These are phyloP conservation scores for Oreocharis arfaki DNA, from an alignment of 2,113 vertebrate genomes.

Conservation along the genomic window DNA sequence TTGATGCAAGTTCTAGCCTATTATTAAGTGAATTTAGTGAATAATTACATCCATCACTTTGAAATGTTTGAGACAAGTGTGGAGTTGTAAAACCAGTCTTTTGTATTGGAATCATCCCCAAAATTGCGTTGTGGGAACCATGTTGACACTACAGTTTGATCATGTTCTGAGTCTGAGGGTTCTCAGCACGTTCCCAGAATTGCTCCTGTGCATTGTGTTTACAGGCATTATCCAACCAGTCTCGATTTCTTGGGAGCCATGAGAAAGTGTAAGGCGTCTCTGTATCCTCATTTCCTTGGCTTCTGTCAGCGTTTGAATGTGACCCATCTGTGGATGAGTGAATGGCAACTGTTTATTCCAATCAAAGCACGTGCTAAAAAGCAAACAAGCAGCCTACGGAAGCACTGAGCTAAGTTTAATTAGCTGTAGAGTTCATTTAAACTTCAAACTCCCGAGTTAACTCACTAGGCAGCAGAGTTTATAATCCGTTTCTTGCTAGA, in stretches of 20 bases:
- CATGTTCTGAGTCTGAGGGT: neutral
- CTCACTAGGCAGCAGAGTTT: neutral
- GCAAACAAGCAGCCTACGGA: neutral
- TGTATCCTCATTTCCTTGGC: neutral
- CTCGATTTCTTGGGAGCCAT: neutral
- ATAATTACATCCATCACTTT: slow-evolving; percentile 23
- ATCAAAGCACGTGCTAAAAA: neutral
- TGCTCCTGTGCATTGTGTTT: neutral
- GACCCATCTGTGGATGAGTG: slow-evolving; percentile 21
- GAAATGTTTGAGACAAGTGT: slow-evolving; percentile 4
- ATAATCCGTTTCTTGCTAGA: neutral
- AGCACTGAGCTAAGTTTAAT: slow-evolving; percentile 15
- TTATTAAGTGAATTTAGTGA: neutral
- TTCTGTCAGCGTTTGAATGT: neutral
- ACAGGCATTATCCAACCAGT: neutral
- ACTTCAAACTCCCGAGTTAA: slow-evolving; percentile 21
- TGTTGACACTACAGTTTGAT: neutral
- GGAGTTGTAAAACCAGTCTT: neutral
- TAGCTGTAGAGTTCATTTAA: slow-evolving; percentile 20
- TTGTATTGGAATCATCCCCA: neutral
- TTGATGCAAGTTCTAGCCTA: neutral
- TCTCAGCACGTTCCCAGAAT: neutral
- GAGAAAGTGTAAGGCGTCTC: neutral
- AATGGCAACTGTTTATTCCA: slow-evolving; percentile 24
- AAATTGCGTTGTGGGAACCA: neutral